Conservation (phyloP, 2,113 vertebrate species). For the Eidolon helvum region DNA sequence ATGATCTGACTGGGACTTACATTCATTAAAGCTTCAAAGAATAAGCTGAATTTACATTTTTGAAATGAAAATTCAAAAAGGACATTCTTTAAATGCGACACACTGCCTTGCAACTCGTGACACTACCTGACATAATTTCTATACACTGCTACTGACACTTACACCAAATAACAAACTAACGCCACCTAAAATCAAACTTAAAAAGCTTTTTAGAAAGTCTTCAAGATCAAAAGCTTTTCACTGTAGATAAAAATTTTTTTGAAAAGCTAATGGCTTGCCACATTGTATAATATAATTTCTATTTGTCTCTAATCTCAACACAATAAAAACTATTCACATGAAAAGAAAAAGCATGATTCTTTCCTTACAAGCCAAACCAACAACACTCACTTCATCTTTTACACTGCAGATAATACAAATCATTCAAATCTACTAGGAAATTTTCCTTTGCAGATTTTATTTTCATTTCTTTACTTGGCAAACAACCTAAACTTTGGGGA, state of each 20-base stretch:
- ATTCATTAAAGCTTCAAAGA: slow-evolving; percentile 23
- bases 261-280: slow-evolving; percentile 58
- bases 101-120: neutral
- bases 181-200: slow-evolving; percentile 29
- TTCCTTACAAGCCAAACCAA: slow-evolving; percentile 20
- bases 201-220: slow-evolving; percentile 44
- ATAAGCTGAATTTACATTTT: slow-evolving; percentile 23
- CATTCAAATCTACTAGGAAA: slow-evolving; percentile 37
- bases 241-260: slow-evolving; percentile 16
- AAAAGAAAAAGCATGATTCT: slow-evolving; percentile 59
- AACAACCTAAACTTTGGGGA: slow-evolving; percentile 60
- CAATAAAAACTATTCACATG: slow-evolving; percentile 54
- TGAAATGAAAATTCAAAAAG: slow-evolving; percentile 33
- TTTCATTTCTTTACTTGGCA: slow-evolving; percentile 64
- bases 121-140: neutral
- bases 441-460: slow-evolving; percentile 43
- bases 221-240: slow-evolving; percentile 59
- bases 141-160: neutral
- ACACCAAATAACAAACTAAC: slow-evolving; percentile 25
- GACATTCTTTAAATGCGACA: neutral
- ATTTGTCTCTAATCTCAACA: slow-evolving; percentile 57
- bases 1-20: slow-evolving; percentile 16
- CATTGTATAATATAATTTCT: slow-evolving; percentile 47
- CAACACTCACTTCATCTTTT: slow-evolving; percentile 50
- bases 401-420: neutral